Evolutionary conservation across 2,113 vertebrate species (phyloP).

Genomic region (Corythornis vintsioides): DNA sequence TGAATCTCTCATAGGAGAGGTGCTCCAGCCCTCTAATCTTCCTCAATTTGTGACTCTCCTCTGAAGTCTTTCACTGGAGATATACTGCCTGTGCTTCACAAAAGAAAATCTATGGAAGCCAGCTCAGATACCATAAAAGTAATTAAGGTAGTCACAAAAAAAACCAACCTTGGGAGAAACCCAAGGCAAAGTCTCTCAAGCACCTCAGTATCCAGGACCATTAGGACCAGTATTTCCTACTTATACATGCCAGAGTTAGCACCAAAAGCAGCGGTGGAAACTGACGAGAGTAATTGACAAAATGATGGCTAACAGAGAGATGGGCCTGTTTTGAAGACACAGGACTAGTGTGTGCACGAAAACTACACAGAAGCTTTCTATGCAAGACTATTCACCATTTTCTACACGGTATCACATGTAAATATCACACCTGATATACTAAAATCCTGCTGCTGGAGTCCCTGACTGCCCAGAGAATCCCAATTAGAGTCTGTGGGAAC

Average conservation of each 20-base stretch:
- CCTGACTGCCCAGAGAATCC: neutral
- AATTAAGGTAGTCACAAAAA: neutral
- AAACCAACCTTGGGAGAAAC: fast-evolving
- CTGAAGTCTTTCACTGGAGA: neutral
- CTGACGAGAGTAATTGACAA: neutral
- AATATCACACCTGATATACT: neutral
- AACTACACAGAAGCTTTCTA: neutral
- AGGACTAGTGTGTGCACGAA: neutral
- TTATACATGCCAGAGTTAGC: neutral
- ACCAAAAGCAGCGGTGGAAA: neutral
- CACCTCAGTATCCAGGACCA: neutral
- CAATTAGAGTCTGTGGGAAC: neutral
- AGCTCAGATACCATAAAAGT: neutral
- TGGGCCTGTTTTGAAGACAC: neutral
- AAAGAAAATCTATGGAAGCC: neutral
- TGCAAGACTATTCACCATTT: neutral
- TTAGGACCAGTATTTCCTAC: neutral
- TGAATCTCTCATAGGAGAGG: no score
- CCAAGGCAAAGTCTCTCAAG: neutral
- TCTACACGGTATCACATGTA: neutral
- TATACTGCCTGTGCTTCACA: neutral
- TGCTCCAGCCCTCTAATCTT: no score
- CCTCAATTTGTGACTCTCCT: no score
- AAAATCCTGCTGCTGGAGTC: neutral
- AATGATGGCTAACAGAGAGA: neutral